These are phyloP conservation scores for Gallinago paraguaiae DNA, from an alignment of 2,113 vertebrate species.

Conservation along the genomic window DNA sequence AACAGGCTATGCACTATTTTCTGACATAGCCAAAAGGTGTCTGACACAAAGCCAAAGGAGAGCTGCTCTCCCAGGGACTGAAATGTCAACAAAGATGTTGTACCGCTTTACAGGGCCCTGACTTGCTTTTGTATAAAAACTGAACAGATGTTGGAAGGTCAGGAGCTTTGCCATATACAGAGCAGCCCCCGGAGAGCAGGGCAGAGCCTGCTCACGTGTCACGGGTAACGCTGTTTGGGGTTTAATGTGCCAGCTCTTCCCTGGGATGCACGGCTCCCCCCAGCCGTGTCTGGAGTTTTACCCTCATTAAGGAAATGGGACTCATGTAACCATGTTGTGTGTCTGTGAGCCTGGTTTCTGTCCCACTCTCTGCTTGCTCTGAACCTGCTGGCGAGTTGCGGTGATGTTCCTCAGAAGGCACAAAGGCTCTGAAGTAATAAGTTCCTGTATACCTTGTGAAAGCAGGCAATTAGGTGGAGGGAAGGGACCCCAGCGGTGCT, in stretches of 20 bases:
- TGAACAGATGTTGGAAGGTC: conserved; percentile 51
- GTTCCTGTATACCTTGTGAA: conserved; percentile 36
- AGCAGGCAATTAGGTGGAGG: conserved; percentile 46
- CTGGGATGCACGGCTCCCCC: neutral
- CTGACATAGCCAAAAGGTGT: conserved; percentile 44
- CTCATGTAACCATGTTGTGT: rapidly evolving
- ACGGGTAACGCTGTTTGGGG: neutral
- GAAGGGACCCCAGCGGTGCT: neutral
- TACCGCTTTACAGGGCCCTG: neutral
- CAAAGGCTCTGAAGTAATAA: conserved; percentile 64
- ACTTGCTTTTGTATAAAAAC: conserved; percentile 36
- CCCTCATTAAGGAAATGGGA: neutral
- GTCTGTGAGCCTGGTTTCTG: neutral
- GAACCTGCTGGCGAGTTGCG: neutral
- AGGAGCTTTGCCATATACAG: neutral
- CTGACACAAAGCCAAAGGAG: conserved; percentile 33
- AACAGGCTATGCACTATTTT: neutral
- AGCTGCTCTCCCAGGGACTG: conserved; percentile 2
- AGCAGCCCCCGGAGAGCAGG: neutral
- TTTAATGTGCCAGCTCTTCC: neutral
- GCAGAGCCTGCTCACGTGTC: neutral
- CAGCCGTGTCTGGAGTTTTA: neutral
- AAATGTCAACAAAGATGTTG: conserved; percentile 54
- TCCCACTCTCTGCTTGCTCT: neutral
- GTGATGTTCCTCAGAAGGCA: conserved; percentile 23